A percentile compares a stretch with the other conserved stretches of the same genome.
These are phyloP conservation scores for Eristalis pertinax DNA, from an alignment of 2,888 invertebrate genomes.

Conservation along the genomic window DNA sequence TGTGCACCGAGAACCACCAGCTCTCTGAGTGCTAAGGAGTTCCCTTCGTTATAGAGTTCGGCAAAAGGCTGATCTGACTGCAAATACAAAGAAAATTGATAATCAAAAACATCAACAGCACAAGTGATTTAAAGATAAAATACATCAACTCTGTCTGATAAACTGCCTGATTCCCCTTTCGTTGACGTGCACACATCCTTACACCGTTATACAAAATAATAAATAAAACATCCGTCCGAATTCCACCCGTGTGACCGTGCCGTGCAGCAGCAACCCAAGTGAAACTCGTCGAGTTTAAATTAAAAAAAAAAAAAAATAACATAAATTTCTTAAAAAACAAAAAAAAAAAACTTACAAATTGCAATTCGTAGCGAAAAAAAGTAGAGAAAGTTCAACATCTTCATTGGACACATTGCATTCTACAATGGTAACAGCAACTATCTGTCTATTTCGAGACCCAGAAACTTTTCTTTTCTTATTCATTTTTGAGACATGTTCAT, in stretches of 20 bases:
- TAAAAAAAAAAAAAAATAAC: neutral
- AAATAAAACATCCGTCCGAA: neutral
- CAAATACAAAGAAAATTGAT: neutral
- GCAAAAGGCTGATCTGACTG: neutral
- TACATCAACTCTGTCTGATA: neutral
- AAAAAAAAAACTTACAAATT: conserved; percentile 64
- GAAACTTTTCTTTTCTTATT: conserved; percentile 60
- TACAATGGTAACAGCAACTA: conserved; percentile 73
- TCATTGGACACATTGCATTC: conserved; percentile 61
- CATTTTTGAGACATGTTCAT: neutral
- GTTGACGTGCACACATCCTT: neutral
- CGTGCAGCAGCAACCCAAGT: conserved; percentile 9
- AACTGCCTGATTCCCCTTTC: neutral
- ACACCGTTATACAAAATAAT: neutral
- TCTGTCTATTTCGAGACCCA: conserved; percentile 71
- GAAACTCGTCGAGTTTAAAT: conserved; percentile 31
- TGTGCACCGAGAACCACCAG: too few relatives aligned
- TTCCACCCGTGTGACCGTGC: neutral
- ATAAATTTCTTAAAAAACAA: conserved; percentile 7
- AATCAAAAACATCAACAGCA: neutral
- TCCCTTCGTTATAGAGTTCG: neutral
- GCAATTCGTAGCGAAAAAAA: conserved; percentile 55
- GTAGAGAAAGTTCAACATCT: conserved; percentile 70
- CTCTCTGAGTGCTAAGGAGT: too few relatives aligned
- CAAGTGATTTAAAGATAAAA: neutral